A percentile compares a stretch with the other conserved stretches of the same genome.
phyloP scores from a whole-genome alignment of 2,888 invertebrate species.

The Desoria tigrina region DNA sequence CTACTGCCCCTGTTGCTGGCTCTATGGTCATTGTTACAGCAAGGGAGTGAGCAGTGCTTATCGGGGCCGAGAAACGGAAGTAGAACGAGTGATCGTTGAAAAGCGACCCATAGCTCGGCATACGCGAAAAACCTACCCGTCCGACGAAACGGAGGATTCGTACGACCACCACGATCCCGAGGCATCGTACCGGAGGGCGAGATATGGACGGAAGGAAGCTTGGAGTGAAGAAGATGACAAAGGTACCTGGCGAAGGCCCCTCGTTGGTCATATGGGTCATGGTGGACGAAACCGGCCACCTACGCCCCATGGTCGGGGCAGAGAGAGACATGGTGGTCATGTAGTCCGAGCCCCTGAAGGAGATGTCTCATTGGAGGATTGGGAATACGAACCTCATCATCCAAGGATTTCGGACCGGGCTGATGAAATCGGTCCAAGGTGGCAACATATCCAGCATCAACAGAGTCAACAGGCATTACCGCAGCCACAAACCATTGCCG shows the following conservation, averaged over 20 bases:
- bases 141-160: slow-evolving; percentile 34
- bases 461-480: slow-evolving; percentile 24
- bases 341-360: slow-evolving; percentile 25
- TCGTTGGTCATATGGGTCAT: slow-evolving; percentile 7
- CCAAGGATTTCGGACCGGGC: slow-evolving; percentile 32
- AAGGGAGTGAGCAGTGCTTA: slow-evolving; percentile 34
- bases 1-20: slow-evolving; percentile 68
- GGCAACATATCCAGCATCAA: slow-evolving; percentile 25
- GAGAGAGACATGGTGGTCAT: slow-evolving; percentile 25
- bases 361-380: slow-evolving; percentile 49
- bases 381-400: slow-evolving; percentile 48
- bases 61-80: slow-evolving; percentile 11
- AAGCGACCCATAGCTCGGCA: slow-evolving; percentile 22
- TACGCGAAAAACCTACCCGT: slow-evolving; percentile 36
- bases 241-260: slow-evolving; percentile 56
- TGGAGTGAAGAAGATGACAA: slow-evolving; percentile 75
- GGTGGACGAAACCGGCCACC: slow-evolving; percentile 26
- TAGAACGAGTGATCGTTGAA: slow-evolving; percentile 28
- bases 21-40: slow-evolving; percentile 45
- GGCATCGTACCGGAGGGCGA: slow-evolving; percentile 5
- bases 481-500: slow-evolving; percentile 48
- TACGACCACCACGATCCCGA: slow-evolving; percentile 37
- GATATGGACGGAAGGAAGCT: slow-evolving; percentile 67
- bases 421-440: slow-evolving; percentile 47
- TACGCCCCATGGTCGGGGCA: slow-evolving; percentile 22